Evolutionary conservation across 2,113 vertebrate genomes (phyloP), one percentile per base, ranked within the genome.

Genomic region (Phalacrocorax brasilianus): DNA sequence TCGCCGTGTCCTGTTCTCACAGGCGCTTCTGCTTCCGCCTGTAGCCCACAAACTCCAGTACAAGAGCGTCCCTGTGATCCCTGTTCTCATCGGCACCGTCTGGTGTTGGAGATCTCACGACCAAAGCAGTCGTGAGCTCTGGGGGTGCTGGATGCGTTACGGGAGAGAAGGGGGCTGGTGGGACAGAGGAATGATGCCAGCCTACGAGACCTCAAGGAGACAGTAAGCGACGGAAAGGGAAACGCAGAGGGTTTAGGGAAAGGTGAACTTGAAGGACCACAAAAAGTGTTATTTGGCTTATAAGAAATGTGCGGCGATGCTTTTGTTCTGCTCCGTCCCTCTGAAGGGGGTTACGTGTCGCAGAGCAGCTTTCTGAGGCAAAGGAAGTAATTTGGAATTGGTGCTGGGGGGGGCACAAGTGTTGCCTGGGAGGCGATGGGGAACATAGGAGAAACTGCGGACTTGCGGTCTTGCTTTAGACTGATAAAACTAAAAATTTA

Each of bases 401-500:
- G 40, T 70, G 78, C 67, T 5, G 40, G 24, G 21, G 47, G 47
- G 24, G 9, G 45, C 49, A 49, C 10, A 10, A 26, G 73, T 3
- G 7, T 53, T 49, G 45, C 44, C 83, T 33, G 50, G 85, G 76
- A 74, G 88, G 53, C 0, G 0, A 28, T 21, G 65, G 58, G 66
- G 73, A 86, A 33, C 1, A 5, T 1, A 9, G 56, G 70, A 68
- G 81, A 44, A 85, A 42, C 55, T 30, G 85, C 0, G 0, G 53
- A 58, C 56, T 85, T 35, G 9, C 58, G 73, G 38, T 72, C 61
- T 91, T 78, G 84, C 27, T 84, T 91, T 58, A 45, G 42, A 10
- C 49, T 79, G 96, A 95, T 89, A 91, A 91, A 92, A 91, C 83
- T 75, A 14, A 70, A 82, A 75, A 85, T 73, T 82, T 88, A 75